Evolutionary conservation across 1,140 invertebrate species (phyloP).

Genomic region (Drosophila kanapiae): DNA sequence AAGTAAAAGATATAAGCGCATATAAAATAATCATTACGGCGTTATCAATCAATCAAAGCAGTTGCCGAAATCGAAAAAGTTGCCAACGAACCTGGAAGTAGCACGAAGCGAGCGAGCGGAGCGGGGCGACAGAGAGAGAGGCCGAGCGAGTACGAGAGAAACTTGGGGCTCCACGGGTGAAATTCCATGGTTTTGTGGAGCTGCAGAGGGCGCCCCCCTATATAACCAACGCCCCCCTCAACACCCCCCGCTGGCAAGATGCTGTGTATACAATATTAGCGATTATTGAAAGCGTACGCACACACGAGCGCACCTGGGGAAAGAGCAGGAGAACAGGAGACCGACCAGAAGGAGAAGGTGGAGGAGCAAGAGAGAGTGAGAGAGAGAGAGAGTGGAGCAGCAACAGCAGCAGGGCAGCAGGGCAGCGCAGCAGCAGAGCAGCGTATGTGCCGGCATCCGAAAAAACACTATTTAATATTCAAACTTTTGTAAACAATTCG

Average conservation of each 20-base stretch:
- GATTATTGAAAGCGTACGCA: slow-evolving; percentile 59
- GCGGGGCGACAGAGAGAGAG: neutral
- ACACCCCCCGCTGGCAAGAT: slow-evolving; percentile 47
- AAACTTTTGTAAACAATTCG: slow-evolving; percentile 72
- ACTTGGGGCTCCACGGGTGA: slow-evolving; percentile 33
- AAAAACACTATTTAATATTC: slow-evolving; percentile 55
- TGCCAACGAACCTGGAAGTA: neutral
- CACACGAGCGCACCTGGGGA: slow-evolving; percentile 18
- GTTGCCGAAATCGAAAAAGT: slow-evolving; percentile 13
- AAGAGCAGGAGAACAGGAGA: slow-evolving; percentile 10
- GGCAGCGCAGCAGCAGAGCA: slow-evolving; percentile 16
- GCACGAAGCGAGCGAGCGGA: neutral
- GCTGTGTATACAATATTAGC: slow-evolving; percentile 79
- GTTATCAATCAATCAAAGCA: slow-evolving; percentile 40
- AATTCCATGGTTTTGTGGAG: slow-evolving; percentile 48
- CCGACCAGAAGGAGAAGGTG: slow-evolving; percentile 2
- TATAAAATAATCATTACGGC: slow-evolving; percentile 41
- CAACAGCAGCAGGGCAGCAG: neutral
- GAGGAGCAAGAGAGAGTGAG: neutral
- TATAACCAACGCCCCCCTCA: slow-evolving; percentile 29
- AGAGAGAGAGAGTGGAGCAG: slow-evolving; percentile 2
- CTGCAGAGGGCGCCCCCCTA: slow-evolving; percentile 27
- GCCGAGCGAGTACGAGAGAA: slow-evolving; percentile 7
- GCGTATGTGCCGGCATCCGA: slow-evolving; percentile 46
- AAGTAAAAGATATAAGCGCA: slow-evolving; percentile 48